Percentiles rank a stretch among this genome's conserved stretches.
These are phyloP conservation scores for Pinna nobilis DNA, from an alignment of 1,140 invertebrate genomes.

Conservation along the genomic window DNA sequence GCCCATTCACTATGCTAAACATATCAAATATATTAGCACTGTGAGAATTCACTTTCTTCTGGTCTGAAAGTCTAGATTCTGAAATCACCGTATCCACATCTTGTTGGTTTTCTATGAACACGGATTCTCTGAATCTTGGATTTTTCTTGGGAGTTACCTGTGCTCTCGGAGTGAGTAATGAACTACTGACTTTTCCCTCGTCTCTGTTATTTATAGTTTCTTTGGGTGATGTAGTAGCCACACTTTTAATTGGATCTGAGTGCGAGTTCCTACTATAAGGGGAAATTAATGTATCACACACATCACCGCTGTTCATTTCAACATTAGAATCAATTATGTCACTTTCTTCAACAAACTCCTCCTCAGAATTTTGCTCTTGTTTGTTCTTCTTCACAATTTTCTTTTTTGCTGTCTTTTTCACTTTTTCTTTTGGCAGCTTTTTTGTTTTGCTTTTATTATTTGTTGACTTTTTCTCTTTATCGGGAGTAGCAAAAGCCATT, in stretches of 20 bases:
- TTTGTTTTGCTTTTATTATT: constrained; percentile 17
- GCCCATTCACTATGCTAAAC: constrained; percentile 9
- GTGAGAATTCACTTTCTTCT: constrained; percentile 6
- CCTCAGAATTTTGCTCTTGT: background rate
- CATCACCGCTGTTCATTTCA: background rate
- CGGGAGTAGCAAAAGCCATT: constrained; percentile 50
- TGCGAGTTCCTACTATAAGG: background rate
- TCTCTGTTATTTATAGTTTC: too few relatives aligned
- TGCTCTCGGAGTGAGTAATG: background rate
- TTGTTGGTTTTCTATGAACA: background rate
- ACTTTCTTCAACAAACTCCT: background rate
- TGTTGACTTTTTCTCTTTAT: constrained; percentile 10
- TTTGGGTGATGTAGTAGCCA: too few relatives aligned
- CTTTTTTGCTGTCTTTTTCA: constrained; percentile 7
- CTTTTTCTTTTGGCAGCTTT: constrained; percentile 32
- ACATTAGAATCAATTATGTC: constrained; percentile 11
- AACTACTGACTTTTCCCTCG: background rate
- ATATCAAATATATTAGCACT: constrained; percentile 36
- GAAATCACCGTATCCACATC: background rate
- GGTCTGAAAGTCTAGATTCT: background rate
- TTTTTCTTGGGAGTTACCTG: constrained; percentile 22
- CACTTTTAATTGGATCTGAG: background rate
- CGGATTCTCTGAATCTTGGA: constrained; percentile 8
- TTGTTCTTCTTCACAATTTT: background rate
- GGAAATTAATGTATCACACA: background rate